phyloP scores from a whole-genome alignment of 2,113 vertebrate genomes.

The Sebastes schlegelii region DNA sequence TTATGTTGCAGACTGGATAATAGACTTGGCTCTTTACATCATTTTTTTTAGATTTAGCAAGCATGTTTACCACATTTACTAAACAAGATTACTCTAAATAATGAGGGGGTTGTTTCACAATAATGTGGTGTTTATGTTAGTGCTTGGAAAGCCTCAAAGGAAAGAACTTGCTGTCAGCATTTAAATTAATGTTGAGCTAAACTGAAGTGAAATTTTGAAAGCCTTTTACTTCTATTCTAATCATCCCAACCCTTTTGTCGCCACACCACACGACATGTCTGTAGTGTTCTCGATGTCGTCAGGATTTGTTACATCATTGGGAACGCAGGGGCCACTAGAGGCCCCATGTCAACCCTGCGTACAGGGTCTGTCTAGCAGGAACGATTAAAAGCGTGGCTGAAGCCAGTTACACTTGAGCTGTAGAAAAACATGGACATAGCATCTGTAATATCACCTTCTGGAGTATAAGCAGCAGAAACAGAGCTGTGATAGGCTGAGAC shows the following conservation, averaged over 20 bases:
- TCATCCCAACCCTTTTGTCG: neutral
- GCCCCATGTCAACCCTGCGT: slow-evolving; percentile 10
- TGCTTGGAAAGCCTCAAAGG: neutral
- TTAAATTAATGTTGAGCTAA: slow-evolving; percentile 5
- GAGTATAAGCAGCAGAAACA: neutral
- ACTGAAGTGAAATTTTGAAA: slow-evolving; percentile 13
- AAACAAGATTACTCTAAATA: slow-evolving; percentile 20
- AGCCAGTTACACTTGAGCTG: neutral
- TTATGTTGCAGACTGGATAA: slow-evolving; percentile 27
- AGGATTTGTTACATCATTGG: slow-evolving; percentile 24
- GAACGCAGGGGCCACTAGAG: slow-evolving; percentile 6
- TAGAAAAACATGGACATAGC: neutral
- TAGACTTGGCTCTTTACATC: slow-evolving; percentile 11
- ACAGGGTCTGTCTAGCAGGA: neutral
- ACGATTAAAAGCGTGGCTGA: neutral
- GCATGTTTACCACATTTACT: slow-evolving; percentile 8
- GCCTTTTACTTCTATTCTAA: slow-evolving; percentile 10
- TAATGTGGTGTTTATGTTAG: neutral
- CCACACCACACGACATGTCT: neutral
- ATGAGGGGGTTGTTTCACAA: neutral
- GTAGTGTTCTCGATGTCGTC: neutral
- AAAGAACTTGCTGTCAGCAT: neutral
- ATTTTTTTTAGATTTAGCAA: slow-evolving; percentile 17
- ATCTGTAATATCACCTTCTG: neutral
- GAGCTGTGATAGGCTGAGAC: neutral